A percentile compares a stretch with the other conserved stretches of the same genome.
phyloP scores from a whole-genome alignment of 2,113 vertebrate genomes.

The Arizona elegans region DNA sequence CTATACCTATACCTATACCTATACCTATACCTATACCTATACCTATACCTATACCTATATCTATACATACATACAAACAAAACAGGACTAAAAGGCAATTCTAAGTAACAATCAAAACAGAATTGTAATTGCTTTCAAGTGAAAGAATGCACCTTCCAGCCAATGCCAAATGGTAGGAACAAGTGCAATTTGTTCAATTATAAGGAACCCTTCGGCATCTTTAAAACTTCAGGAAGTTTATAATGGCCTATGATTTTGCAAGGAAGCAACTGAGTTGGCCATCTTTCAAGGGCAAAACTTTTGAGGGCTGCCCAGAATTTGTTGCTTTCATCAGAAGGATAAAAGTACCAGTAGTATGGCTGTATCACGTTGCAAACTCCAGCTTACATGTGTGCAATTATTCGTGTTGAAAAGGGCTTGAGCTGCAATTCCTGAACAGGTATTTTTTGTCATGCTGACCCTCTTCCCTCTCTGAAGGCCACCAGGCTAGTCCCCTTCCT shows the following conservation, averaged over 20 bases:
- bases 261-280: background rate
- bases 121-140: slow-evolving; percentile 24
- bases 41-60: too few species aligned
- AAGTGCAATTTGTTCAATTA: too few species aligned
- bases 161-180: background rate
- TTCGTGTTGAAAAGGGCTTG: background rate
- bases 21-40: too few species aligned
- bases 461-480: background rate
- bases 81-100: background rate
- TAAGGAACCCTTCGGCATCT: background rate
- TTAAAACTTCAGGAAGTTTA: background rate
- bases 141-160: slow-evolving; percentile 18
- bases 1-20: too few species aligned
- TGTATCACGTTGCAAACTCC: background rate
- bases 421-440: background rate
- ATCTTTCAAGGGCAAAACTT: background rate
- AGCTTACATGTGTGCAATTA: background rate
- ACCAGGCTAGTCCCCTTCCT: background rate
- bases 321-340: background rate
- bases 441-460: background rate
- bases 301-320: background rate
- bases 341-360: background rate
- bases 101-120: background rate
- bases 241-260: background rate
- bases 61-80: too few species aligned